phyloP scores from a whole-genome alignment of 2,797 vertebrate genomes.

The Coranthus polyacanthus region DNA sequence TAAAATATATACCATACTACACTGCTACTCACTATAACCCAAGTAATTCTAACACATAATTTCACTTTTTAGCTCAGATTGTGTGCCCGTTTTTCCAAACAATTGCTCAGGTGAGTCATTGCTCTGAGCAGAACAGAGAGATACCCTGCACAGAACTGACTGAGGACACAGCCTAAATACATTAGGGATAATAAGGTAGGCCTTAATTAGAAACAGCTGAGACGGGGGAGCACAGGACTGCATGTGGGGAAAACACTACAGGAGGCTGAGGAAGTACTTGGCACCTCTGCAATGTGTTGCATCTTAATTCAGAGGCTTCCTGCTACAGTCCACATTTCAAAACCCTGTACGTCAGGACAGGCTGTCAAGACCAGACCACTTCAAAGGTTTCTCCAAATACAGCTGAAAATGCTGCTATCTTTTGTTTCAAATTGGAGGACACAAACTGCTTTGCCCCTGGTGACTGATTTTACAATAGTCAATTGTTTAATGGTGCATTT shows the following conservation, averaged over 20 bases:
- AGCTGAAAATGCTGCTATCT: background rate
- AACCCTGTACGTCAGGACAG: conserved; percentile 11
- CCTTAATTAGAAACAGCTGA: conserved; percentile 62
- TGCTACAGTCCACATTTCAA: conserved; percentile 16
- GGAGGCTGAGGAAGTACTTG: conserved; percentile 29
- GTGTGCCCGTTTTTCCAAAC: conserved; percentile 6
- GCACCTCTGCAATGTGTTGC: conserved; percentile 26
- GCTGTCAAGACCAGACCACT: conserved; percentile 15
- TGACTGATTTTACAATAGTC: conserved; percentile 25
- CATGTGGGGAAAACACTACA: conserved; percentile 40
- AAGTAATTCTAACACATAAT: too few species aligned
- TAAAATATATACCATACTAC: too few species aligned
- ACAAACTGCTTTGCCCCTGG: conserved; percentile 27
- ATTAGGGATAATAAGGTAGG: conserved; percentile 56
- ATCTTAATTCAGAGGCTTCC: conserved; percentile 41
- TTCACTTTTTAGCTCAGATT: background rate
- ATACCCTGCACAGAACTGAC: conserved; percentile 3
- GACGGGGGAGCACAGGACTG: conserved; percentile 42
- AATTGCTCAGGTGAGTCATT: conserved; percentile 3
- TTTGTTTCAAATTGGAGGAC: background rate
- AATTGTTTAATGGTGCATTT: conserved; percentile 52
- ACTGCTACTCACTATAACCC: too few species aligned
- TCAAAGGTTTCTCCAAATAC: background rate
- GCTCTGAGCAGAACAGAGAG: conserved; percentile 22
- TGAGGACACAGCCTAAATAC: conserved; percentile 27